Conservation (phyloP, 2,888 invertebrate genomes). For the Creontiades dilutus region DNA sequence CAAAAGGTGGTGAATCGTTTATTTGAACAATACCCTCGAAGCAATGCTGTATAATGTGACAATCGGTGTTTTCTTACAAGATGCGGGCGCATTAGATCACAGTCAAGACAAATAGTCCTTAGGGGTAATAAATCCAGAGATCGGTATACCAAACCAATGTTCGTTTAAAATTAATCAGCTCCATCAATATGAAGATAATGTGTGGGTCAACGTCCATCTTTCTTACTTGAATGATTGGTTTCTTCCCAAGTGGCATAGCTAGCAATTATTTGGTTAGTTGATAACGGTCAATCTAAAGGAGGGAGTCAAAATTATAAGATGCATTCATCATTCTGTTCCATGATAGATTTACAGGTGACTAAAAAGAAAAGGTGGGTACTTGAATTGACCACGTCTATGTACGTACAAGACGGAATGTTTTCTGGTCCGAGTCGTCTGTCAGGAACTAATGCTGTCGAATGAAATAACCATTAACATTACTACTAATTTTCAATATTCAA, state of each 20-base stretch:
- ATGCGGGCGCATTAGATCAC: not conserved
- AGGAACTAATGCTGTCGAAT: too few relatives aligned
- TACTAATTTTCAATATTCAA: too few relatives aligned
- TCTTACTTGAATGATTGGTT: not conserved
- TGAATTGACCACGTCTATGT: too few relatives aligned
- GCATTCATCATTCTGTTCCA: not conserved
- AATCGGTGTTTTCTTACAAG: not conserved
- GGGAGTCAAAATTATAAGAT: not conserved
- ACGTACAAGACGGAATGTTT: too few relatives aligned
- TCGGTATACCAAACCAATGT: conserved; percentile 16
- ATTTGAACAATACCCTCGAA: conserved; percentile 6
- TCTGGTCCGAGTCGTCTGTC: too few relatives aligned
- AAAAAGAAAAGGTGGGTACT: too few relatives aligned
- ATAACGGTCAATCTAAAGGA: not conserved
- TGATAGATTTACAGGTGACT: too few relatives aligned
- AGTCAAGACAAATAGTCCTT: not conserved
- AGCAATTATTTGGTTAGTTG: not conserved
- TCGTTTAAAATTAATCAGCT: not conserved
- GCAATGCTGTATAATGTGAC: not conserved
- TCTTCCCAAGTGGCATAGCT: not conserved
- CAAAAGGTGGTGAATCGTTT: not conserved
- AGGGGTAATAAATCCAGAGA: not conserved
- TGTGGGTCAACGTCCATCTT: not conserved
- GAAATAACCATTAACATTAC: too few relatives aligned
- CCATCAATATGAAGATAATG: not conserved